Percentiles rank a stretch among this genome's conserved stretches.
These are phyloP conservation scores for Panagrolaimus sp. DNA, from an alignment of 1,140 invertebrate genomes.

Conservation along the genomic window DNA sequence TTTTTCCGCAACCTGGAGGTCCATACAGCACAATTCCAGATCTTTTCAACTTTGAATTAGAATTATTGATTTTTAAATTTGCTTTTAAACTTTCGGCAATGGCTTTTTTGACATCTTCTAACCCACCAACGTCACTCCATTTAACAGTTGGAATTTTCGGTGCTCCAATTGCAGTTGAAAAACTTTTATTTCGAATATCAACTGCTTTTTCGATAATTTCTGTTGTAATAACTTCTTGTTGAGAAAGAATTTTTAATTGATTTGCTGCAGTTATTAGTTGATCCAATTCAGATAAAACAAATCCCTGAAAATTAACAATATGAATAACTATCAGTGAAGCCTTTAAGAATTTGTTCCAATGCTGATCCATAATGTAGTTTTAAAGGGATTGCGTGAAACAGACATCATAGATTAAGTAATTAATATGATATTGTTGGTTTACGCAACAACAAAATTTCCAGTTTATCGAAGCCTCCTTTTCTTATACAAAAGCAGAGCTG, in stretches of 20 bases:
- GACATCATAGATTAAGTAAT: too few species aligned
- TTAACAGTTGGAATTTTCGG: conserved; percentile 34
- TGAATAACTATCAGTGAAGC: not conserved
- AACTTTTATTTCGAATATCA: conserved; percentile 24
- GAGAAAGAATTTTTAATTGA: not conserved
- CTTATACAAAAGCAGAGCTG: too few species aligned
- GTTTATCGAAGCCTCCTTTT: too few species aligned
- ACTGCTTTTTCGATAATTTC: conserved; percentile 31
- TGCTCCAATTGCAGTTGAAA: conserved; percentile 21
- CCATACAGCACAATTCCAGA: conserved; percentile 83
- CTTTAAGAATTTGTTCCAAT: too few species aligned
- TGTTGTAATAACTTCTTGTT: not conserved
- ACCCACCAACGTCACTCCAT: conserved; percentile 72
- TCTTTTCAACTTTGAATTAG: conserved; percentile 14
- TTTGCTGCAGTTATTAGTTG: conserved; percentile 28
- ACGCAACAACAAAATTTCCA: too few species aligned
- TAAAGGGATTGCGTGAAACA: too few species aligned
- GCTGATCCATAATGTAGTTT: too few species aligned
- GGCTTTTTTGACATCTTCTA: conserved; percentile 77
- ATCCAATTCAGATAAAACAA: conserved; percentile 27
- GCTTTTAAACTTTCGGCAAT: conserved; percentile 80
- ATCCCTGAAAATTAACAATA: conserved; percentile 30
- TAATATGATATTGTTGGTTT: too few species aligned
- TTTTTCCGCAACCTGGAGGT: conserved; percentile 90
- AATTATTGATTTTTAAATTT: conserved; percentile 11